These are phyloP conservation scores for Ceryle rudis DNA, from an alignment of 2,797 vertebrate genomes.

Conservation along the genomic window DNA sequence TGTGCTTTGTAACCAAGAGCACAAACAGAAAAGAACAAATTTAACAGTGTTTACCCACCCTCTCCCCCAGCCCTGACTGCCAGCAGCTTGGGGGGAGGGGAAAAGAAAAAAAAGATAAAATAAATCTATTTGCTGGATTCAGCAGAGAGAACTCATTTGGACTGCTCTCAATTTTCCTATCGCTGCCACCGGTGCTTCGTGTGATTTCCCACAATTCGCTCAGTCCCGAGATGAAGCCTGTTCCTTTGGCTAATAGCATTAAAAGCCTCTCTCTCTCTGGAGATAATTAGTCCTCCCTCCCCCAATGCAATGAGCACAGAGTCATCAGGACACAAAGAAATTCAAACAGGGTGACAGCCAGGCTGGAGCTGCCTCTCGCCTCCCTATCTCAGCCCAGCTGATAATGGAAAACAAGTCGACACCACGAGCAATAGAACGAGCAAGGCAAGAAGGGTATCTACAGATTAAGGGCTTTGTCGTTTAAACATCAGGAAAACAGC, in stretches of 20 bases:
- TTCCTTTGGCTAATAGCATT: not conserved
- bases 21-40: constrained; percentile 26
- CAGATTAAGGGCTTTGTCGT: not conserved
- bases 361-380: not conserved
- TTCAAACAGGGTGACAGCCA: not conserved
- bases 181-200: not conserved
- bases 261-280: not conserved
- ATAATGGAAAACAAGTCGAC: not conserved
- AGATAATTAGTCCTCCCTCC: constrained; percentile 22
- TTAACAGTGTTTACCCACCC: not conserved
- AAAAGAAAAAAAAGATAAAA: not conserved
- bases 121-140: not conserved
- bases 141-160: not conserved
- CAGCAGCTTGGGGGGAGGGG: not conserved
- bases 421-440: not conserved
- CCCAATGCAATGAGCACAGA: not conserved
- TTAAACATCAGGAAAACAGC: not conserved
- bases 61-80: not conserved
- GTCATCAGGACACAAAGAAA: constrained; percentile 34
- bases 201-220: not conserved
- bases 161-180: not conserved
- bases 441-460: not conserved
- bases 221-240: not conserved
- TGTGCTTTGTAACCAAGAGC: not conserved
- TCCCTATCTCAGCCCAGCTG: not conserved